These are phyloP conservation scores for Lasiommata megera DNA, from an alignment of 2,888 invertebrate species.

Conservation along the genomic window DNA sequence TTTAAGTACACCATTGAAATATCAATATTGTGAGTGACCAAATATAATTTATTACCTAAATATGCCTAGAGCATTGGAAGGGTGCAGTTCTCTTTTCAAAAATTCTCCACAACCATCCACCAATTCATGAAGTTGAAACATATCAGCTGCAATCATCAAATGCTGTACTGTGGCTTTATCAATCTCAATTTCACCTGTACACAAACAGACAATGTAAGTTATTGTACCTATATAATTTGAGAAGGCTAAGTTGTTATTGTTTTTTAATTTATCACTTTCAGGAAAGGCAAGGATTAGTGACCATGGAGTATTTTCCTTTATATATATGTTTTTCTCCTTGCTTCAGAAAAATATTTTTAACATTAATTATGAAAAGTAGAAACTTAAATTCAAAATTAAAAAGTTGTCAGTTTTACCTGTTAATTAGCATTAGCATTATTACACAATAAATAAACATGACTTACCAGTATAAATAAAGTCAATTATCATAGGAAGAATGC, in stretches of 20 bases:
- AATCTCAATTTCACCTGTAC: constrained; percentile 83
- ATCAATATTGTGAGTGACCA: too few species aligned
- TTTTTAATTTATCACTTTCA: too few species aligned
- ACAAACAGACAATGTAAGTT: neutral
- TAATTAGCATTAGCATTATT: too few species aligned
- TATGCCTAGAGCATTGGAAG: constrained; percentile 94
- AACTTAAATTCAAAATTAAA: too few species aligned
- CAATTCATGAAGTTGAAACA: constrained; percentile 91
- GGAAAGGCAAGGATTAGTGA: too few species aligned
- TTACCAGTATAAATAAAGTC: constrained; percentile 94
- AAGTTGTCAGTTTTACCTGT: too few species aligned
- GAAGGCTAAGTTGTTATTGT: too few species aligned
- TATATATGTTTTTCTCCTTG: too few species aligned
- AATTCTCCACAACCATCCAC: constrained; percentile 92
- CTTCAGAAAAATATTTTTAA: neutral
- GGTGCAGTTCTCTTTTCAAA: constrained; percentile 91
- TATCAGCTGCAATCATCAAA: constrained; percentile 93
- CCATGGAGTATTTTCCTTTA: too few species aligned
- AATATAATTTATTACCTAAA: constrained; percentile 74
- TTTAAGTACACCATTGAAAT: too few species aligned
- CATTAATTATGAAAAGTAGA: too few species aligned
- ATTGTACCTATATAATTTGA: neutral
- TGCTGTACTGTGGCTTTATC: constrained; percentile 93
- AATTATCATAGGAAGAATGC: constrained; percentile 88
- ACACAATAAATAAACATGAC: neutral